Evolutionary conservation across 2,797 vertebrate genomes (phyloP), one percentile per base, ranked within the genome.

Genomic region (Pelobates cultripes): DNA sequence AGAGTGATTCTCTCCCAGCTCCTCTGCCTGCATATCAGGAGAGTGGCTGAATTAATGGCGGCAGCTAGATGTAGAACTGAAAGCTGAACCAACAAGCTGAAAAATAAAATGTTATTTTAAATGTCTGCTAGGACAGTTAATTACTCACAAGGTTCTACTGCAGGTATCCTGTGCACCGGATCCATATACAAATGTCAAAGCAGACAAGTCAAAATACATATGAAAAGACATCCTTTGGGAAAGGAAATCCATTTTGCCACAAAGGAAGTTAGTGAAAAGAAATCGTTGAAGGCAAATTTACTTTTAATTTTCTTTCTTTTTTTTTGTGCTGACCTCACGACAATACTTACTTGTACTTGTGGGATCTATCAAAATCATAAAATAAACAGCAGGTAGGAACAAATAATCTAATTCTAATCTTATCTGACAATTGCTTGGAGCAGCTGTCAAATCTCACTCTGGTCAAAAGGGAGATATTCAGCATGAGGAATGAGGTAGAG

Each of bases 371-470:
- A 75, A 72, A 74, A 53, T 53, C 61, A n/a, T 57, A 75, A 76
- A 81, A 51, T 70, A 81, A 81, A 81, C 73, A 70, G 79, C 17
- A 6, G 57, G 55, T 55, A 42, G 73, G 73, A 63, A 81, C 55
- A 75, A 75, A 81, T 81, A 70, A 70, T 76, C 67, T 81, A 66
- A 70, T 57, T 70, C 42, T 81, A 76, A 81, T 70, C 55, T 76
- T 55, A 51, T 75, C 69, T 70, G 79, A 76, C 79, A 81, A 75
- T 81, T 42, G 79, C 66, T 70, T 43, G 67, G 60, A 76, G 73
- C 53, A 70, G 73, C 66, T 70, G 79, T 75, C 79, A 75, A 28
- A 75, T 75, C 73, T 75, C 43, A 76, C 66, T 70, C 28, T 13
- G 60, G 79, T n/a, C n/a, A 70, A 44, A 70, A 73, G n/a, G 69